Evolutionary conservation across 2,888 invertebrate species (phyloP).

Genomic region (Stomorhina lunata): DNA sequence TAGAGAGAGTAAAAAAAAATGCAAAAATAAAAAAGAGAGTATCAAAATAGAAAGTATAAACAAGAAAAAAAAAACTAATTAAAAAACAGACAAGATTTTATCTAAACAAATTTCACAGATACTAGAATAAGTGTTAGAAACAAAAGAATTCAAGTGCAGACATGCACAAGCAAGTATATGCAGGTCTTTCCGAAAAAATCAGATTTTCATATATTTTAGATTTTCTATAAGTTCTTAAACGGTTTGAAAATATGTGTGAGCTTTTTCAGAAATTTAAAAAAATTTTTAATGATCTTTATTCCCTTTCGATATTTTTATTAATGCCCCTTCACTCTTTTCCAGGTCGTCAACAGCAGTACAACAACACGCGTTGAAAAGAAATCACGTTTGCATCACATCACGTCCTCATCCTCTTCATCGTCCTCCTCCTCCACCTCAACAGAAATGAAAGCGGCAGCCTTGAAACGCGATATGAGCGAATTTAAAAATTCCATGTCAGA

Average conservation of each 20-base stretch:
- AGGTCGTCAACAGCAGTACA: constrained; percentile 80
- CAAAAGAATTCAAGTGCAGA: not conserved
- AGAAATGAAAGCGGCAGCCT: constrained; percentile 90
- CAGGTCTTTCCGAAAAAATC: not conserved
- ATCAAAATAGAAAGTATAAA: not conserved
- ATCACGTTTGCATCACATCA: constrained; percentile 78
- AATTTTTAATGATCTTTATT: too few relatives aligned
- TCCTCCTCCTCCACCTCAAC: constrained; percentile 82
- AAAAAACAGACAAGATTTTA: not conserved
- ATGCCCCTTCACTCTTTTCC: too few relatives aligned
- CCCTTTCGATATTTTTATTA: too few relatives aligned
- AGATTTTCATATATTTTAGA: not conserved
- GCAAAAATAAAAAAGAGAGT: not conserved
- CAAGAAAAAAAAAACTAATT: not conserved
- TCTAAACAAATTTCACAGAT: not conserved
- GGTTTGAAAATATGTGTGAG: not conserved
- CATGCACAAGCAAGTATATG: not conserved
- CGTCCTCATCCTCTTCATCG: constrained; percentile 79
- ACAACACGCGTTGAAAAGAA: constrained; percentile 80
- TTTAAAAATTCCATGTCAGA: constrained; percentile 90
- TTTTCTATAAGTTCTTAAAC: not conserved
- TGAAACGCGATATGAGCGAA: constrained; percentile 87
- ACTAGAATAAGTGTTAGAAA: not conserved
- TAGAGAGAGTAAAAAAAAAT: not conserved
- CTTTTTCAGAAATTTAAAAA: too few relatives aligned